phyloP scores from a whole-genome alignment of 2,888 invertebrate genomes.

The Leistus spinibarbis region DNA sequence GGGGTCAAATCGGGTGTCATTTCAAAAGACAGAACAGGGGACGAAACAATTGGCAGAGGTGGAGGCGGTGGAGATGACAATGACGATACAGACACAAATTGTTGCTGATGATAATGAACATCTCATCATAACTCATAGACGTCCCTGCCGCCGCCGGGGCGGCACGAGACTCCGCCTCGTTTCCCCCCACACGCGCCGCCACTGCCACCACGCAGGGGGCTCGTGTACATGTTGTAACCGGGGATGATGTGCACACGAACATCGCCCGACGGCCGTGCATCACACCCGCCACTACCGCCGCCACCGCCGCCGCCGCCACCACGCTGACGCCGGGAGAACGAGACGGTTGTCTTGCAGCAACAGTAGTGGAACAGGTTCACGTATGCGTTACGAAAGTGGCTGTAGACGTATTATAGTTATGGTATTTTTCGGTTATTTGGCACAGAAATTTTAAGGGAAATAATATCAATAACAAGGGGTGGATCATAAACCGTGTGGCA shows the following conservation, averaged over 20 bases:
- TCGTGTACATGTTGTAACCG: constrained; percentile 70
- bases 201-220: constrained; percentile 60
- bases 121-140: constrained; percentile 64
- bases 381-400: constrained; percentile 73
- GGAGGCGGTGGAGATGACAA: background rate
- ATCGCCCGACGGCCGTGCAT: constrained; percentile 62
- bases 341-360: constrained; percentile 77
- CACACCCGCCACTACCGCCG: constrained; percentile 51
- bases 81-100: background rate
- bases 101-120: constrained; percentile 40
- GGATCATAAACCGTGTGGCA: too few species aligned
- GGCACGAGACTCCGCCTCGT: constrained; percentile 51
- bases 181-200: constrained; percentile 50
- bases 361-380: constrained; percentile 78
- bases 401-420: too few species aligned
- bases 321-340: constrained; percentile 67
- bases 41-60: background rate
- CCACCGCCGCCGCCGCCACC: constrained; percentile 49
- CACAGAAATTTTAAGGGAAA: too few species aligned
- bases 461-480: background rate
- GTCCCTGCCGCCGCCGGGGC: constrained; percentile 59
- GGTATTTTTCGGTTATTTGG: too few species aligned
- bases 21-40: background rate
- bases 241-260: constrained; percentile 79
- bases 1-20: background rate